phyloP scores from a whole-genome alignment of 2,113 vertebrate genomes.

The Prolemur simus region DNA sequence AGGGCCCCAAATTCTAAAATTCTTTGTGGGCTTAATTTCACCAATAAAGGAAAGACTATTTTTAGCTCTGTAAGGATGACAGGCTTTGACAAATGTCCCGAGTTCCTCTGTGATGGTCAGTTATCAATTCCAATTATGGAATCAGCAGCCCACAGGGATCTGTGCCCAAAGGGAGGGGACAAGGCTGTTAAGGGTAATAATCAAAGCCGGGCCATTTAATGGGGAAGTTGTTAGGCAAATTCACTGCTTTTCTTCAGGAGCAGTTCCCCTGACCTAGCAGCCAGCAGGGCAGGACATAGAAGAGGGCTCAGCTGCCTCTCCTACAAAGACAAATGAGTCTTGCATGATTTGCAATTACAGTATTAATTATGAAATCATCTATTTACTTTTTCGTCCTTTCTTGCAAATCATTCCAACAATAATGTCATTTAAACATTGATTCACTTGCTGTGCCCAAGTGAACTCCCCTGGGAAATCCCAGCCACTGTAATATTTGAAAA shows the following conservation, averaged over 20 bases:
- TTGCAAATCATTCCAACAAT: slow-evolving; percentile 71
- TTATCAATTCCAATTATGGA: slow-evolving; percentile 20
- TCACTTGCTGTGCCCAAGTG: slow-evolving; percentile 64
- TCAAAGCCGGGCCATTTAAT: slow-evolving; percentile 19
- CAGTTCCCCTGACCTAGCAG: background rate
- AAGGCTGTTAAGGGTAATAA: background rate
- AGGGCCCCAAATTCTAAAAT: background rate
- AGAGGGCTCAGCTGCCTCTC: background rate
- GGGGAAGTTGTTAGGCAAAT: slow-evolving; percentile 42
- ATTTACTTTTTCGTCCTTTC: slow-evolving; percentile 66
- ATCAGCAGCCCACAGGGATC: background rate
- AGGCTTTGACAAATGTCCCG: background rate
- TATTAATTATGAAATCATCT: slow-evolving; percentile 79
- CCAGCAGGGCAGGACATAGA: slow-evolving; percentile 4
- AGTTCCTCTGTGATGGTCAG: background rate
- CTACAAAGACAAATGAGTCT: slow-evolving; percentile 54
- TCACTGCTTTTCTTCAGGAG: slow-evolving; percentile 5
- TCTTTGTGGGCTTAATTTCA: background rate
- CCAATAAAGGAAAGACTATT: background rate
- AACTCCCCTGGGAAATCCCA: slow-evolving; percentile 71
- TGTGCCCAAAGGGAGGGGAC: background rate
- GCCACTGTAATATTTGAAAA: slow-evolving; percentile 71
- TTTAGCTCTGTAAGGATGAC: background rate
- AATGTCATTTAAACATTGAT: slow-evolving; percentile 71
- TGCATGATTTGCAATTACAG: slow-evolving; percentile 61